Evolutionary conservation across 92 coral and sea anemone genomes (phyloP), one percentile per base, ranked within the genome.

Genomic region (Montipora capitata): DNA sequence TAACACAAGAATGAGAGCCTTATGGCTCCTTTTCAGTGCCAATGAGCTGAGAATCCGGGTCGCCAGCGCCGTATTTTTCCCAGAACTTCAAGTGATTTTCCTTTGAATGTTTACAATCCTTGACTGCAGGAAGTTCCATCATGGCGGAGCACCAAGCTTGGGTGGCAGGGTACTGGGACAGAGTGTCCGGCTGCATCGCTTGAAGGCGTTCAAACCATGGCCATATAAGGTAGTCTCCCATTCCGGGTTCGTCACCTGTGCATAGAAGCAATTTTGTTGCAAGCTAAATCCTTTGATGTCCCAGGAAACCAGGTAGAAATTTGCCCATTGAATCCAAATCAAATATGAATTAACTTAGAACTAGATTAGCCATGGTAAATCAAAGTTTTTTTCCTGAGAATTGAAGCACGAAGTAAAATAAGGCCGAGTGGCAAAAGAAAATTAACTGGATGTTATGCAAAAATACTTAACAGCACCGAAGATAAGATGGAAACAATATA

Each of bases 201-300:
- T 84, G 85, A 4, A 93, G 79, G 5, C 96, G 91, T 66, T 93
- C 98, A 85, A 95, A 81, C 89, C 89, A 95, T 14, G 98, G 98
- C 98, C 98, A 95, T 1, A 95, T 85, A 44, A 95, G 87, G 88
- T 80, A 95, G 52, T 95, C 98, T 65, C 92, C 66, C 98, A 95
- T 95, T 1, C 94, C 94, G 6, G 96, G 95, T 14, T 83, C 77
- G 7, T 78, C 88, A 65, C 98, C 98, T 95, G 68, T 62, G 45
- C 17, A 40, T 48, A 48, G 6, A 56, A 48, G 40, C 54, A 35
- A 68, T 11, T 27, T 27, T 27, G 1, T 27, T 27, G 35, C 35
- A 27, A 27, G 1, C 0, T 27, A 27, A 27, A 27, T 27, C 35
- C 35, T 27, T 1, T 27, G 0, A 27, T 27, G 35, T 1, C 35